phyloP scores from a whole-genome alignment of 2,888 invertebrate genomes.

The Apamea epomidion region DNA sequence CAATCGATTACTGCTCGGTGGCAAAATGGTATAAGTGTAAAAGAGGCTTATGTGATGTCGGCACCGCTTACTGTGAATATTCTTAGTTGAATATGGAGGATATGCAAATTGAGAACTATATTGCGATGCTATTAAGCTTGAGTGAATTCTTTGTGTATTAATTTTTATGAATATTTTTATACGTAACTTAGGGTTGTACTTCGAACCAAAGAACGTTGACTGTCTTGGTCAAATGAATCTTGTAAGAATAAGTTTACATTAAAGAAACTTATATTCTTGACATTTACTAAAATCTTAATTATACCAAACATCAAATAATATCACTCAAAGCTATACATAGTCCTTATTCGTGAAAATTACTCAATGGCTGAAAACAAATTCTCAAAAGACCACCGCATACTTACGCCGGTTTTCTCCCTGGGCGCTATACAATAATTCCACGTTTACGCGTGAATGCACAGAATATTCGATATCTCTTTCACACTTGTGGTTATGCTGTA shows the following conservation, averaged over 20 bases:
- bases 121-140: constrained; percentile 21
- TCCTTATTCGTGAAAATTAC: neutral
- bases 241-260: neutral
- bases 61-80: constrained; percentile 43
- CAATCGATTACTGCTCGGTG: constrained; percentile 84
- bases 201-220: neutral
- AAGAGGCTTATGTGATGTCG: constrained; percentile 58
- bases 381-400: constrained; percentile 57
- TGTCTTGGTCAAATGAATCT: neutral
- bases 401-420: constrained; percentile 81
- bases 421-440: constrained; percentile 83
- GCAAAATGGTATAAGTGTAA: constrained; percentile 82
- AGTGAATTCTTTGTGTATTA: neutral
- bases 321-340: neutral
- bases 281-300: neutral
- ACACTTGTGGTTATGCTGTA: constrained; percentile 78
- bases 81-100: constrained; percentile 53
- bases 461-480: constrained; percentile 87
- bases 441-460: constrained; percentile 88
- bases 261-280: neutral
- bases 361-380: constrained; percentile 36
- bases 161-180: neutral
- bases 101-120: constrained; percentile 52
- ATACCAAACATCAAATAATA: constrained; percentile 13
- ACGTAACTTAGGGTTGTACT: neutral